Base-by-base conservation (phyloP, 2,113 vertebrate species). In the Aphyosemion australe region DNA sequence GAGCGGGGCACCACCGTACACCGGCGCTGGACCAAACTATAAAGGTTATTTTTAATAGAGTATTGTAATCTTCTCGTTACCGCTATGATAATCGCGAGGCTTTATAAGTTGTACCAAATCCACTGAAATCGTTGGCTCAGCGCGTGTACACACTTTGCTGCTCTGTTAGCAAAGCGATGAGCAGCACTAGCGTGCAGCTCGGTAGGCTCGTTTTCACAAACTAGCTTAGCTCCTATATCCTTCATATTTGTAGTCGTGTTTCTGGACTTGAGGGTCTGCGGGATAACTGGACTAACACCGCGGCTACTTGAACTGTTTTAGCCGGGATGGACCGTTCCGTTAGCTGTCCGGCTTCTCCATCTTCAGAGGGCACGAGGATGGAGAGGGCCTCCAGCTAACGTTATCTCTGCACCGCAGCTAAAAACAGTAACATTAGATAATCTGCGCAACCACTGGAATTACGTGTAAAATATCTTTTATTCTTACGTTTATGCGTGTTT, bases 281-380 rank as follows among this genome's bases (percentile, higher is more conserved):
- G 10, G n/a, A 16, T 52, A 0, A 10, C 13, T 14, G 0, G n/a
- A n/a, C 9, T 21, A 10, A 39, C 21, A 60, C 48, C 9, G 12
- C 3, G 39, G 1, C 19, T 3, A 16, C 19, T 8, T 16, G 8
- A 37, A 26, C 14, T 19, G 13, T 3, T 18, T n/a, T 26, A 10
- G 10, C 13, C 3, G 58, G 55, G 62, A 70, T 60, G 21, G 59
- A 69, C 66, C 5, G 37, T 39, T 10, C 45, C 3, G 69, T 69
- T 82, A 79, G 72, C 74, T 60, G 57, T 56, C 47, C 57, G 34
- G 34, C 34, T 14, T 51, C 67, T 80, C 60, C 78, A 80, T 79
- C 81, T 65, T 45, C 49, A 55, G 8, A 21, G 21, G 51, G 32
- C 26, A 21, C 4, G 49, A 55, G 32, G 60, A 56, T 19, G 21